These are phyloP conservation scores for Alloplasta piceator DNA, from an alignment of 2,888 invertebrate genomes.

Conservation along the genomic window DNA sequence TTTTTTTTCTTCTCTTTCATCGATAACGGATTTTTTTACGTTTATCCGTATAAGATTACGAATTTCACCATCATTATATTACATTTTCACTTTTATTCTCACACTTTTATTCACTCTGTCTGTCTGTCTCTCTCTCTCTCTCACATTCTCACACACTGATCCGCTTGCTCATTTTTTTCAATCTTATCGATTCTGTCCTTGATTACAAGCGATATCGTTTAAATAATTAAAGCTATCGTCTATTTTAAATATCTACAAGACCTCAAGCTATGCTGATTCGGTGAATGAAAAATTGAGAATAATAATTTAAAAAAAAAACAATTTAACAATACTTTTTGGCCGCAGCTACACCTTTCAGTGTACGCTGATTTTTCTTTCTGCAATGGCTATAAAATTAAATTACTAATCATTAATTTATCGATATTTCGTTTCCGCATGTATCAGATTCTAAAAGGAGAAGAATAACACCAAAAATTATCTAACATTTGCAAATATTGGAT, in stretches of 20 bases:
- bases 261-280: constrained; percentile 78
- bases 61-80: constrained; percentile 62
- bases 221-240: constrained; percentile 83
- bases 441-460: constrained; percentile 10
- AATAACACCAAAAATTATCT: constrained; percentile 11
- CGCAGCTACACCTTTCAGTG: constrained; percentile 15
- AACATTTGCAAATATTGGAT: constrained; percentile 11
- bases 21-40: constrained; percentile 68
- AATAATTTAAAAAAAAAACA: constrained; percentile 17
- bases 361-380: not conserved
- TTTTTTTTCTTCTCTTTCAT: constrained; percentile 73
- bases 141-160: constrained; percentile 38
- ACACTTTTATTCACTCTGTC: constrained; percentile 31
- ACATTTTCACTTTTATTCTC: constrained; percentile 52
- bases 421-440: constrained; percentile 29
- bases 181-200: constrained; percentile 72
- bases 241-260: constrained; percentile 82
- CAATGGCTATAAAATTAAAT: constrained; percentile 11
- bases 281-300: constrained; percentile 69
- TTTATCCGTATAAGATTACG: constrained; percentile 59
- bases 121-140: constrained; percentile 14
- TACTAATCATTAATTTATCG: constrained; percentile 35
- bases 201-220: constrained; percentile 79
- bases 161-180: constrained; percentile 63
- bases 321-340: constrained; percentile 44